Evolutionary conservation across 2,888 invertebrate genomes (phyloP), one percentile per base, ranked within the genome.

Genomic region (Callyntrura sp.): DNA sequence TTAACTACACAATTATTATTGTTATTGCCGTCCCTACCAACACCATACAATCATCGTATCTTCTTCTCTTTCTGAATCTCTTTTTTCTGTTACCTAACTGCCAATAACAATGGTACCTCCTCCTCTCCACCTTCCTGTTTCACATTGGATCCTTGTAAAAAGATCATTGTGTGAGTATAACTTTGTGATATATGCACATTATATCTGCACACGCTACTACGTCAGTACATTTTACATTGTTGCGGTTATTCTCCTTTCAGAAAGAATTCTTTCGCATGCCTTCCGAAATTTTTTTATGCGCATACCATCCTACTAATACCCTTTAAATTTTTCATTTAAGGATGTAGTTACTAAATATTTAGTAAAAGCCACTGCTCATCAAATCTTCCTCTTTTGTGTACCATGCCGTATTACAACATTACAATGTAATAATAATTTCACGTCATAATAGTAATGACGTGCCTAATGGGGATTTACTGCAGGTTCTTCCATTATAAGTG

Each of bases 391-490:
- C 6, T 48, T 48, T 23, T 25, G 76, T 48, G 51, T 48, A 14
- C 76, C 51, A 12, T 76, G 51, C 20, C 17, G 48, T 76, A 48
- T 76, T 76, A 20, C 76, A 17, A 51, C 20, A 45, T 45, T 48
- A 14, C 55, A 85, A 14, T 14, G n/a, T n/a, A 85, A 48, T 85
- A 60, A 60, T 65, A 85, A 45, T 73, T n/a, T n/a, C 35, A 85
- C 43, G 45, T 57, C 28, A 79, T 68, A 43, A 79, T 17, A 87
- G 70, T 87, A 83, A 82, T 76, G 88, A 78, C 78, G 89, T 89
- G 78, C 68, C 89, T 78, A 89, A 89, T 84, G 84, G 65, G 84
- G 62, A 84, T 89, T 89, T 89, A 89, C 84, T 78, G 68, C 88
- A 60, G 28, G 14, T 4, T 11, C 28, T 12, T 68, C 68, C 68